Base-by-base conservation (phyloP, 2,797 vertebrate genomes). In the Phaenicophaeus curvirostris region DNA sequence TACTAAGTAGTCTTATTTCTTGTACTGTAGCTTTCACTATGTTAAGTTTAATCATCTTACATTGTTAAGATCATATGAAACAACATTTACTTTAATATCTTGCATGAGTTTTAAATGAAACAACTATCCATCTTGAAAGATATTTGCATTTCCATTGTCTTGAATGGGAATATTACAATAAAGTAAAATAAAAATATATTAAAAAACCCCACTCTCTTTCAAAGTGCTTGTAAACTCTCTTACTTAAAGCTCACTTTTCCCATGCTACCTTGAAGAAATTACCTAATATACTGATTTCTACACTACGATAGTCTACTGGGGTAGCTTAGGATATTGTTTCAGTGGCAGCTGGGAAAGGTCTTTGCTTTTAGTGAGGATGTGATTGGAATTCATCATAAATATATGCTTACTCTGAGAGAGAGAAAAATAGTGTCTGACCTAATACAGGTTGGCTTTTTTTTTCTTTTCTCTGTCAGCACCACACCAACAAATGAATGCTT, bases 261-360 rank as follows among this genome's bases (percentile, higher is more conserved):
- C 33, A 39, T 2, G 3, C 6, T 0, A 0, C 5, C 41, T 58
- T 77, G 10, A 61, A 63, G 44, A 63, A 71, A 75, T 33, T 85
- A 23, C 19, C 20, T 63, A 4, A 28, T 44, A 21, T 2, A 1
- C 13, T 69, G 37, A 37, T 79, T 87, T 71, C 63, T 87, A 27
- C 25, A 25, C 51, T 24, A 51, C 35, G 7, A 62, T 6, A 14
- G 57, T 23, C 28, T 78, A 12, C 16, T 65, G 37, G 0, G 0
- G 6, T 59, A 41, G 19, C 4, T 79, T 81, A 62, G 24, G 55
- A 54, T 12, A 31, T 15, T 35, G 31, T 19, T 68, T 41, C 55
- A 75, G 24, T 2, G 3, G 5, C 21, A 81, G 7, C 15, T 88
- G 46, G 24, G 21, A 81, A 62, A 79, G 10, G 13, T 63, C 12